phyloP scores from a whole-genome alignment of 2,797 vertebrate species.

The Tapera naevia region DNA sequence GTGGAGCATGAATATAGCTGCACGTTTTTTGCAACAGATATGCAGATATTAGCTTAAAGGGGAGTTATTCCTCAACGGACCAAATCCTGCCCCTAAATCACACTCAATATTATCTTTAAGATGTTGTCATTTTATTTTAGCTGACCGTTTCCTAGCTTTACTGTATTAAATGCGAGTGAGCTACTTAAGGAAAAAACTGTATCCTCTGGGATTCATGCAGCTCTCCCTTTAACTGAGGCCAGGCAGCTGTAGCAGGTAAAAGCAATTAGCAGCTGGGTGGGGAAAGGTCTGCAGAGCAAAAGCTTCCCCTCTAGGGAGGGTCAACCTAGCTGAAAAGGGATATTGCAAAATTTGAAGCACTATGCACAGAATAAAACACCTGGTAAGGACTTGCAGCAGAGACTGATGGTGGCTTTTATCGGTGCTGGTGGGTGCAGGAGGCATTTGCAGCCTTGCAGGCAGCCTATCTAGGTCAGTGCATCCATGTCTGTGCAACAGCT shows the following conservation, averaged over 20 bases:
- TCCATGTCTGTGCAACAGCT: rapidly evolving
- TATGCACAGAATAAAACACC: rapidly evolving
- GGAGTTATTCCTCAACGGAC: neutral
- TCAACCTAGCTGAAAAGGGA: neutral
- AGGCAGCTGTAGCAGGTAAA: neutral
- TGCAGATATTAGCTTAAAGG: neutral
- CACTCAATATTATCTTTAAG: neutral
- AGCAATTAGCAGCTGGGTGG: neutral
- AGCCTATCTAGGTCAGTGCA: neutral
- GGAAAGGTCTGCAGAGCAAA: neutral
- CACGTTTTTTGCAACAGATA: neutral
- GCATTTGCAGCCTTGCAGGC: neutral
- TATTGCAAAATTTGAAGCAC: neutral
- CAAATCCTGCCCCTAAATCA: neutral
- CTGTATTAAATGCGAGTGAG: neutral
- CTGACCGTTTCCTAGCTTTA: neutral
- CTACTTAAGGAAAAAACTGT: neutral
- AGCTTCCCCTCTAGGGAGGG: neutral
- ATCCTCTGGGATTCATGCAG: neutral
- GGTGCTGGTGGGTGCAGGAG: neutral
- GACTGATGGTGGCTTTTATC: neutral
- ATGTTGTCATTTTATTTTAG: neutral
- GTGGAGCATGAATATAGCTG: neutral
- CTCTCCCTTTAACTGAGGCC: neutral
- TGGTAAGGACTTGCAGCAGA: neutral